Base-by-base conservation (phyloP, 2,888 invertebrate species). In the Cephus pulcher region DNA sequence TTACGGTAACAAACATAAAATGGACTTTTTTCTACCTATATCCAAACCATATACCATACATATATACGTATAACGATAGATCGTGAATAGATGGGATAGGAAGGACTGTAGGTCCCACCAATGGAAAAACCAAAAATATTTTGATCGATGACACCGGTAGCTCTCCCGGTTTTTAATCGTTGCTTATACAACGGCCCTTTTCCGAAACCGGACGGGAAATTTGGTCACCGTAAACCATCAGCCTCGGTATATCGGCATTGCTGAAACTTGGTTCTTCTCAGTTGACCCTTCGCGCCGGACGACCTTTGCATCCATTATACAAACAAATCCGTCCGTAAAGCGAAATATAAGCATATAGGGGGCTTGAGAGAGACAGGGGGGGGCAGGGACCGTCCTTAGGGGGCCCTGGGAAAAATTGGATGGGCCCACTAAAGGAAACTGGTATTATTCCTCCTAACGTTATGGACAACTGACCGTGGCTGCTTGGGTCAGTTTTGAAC, bases 401-500 rank as follows among this genome's bases (percentile, higher is more conserved):
- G 32, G 71, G 30, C 86, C 86, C 82, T 86, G 86, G 85, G 86
- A 85, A 86, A 84, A 32, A 75, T 84, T 82, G 79, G 80, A 40
- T 79, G 80, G 84, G 79, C 83, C 84, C 85, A 80, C 85, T 81
- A 81, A 75, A 84, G 84, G 85, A 89, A 88, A 86, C 88, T 87
- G 85, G 86, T 86, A 82, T 80, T 37, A 73, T 77, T 76, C 74
- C 69, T 68, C 69, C 70, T 32, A 37, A 35, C 73, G 71, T 73
- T 32, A 74, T 75, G 80, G 78, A 80, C 80, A 80, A 78, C 76
- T 76, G 76, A 78, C 77, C 74, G 76, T 37, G 73, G 74, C 78
- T 80, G 80, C 56, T 23, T 56, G 56, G 56, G 56, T 56, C 23
- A 56, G 56, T 23, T 56, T 56, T 56, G 23, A 56, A 56, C 56